These are phyloP conservation scores for Bimastos eiseni DNA, from an alignment of 2,888 invertebrate genomes.

Conservation along the genomic window DNA sequence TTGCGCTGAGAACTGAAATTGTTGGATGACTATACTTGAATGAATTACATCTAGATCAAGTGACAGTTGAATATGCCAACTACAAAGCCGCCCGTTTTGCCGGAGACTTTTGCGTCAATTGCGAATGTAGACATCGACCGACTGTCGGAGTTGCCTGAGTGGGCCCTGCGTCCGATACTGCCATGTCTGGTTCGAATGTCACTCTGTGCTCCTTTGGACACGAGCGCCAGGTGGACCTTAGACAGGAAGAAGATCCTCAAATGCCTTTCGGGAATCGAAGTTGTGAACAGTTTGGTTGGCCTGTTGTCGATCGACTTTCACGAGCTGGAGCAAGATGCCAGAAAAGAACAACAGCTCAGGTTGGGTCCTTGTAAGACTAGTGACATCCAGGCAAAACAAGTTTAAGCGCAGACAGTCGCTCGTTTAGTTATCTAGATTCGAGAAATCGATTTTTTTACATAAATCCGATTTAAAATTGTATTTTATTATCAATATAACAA, in stretches of 20 bases:
- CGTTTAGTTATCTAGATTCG: too few relatives aligned
- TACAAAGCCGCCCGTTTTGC: slow-evolving; percentile 10
- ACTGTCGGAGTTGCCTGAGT: slow-evolving; percentile 74
- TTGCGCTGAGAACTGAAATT: not conserved
- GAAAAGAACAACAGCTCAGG: slow-evolving; percentile 87
- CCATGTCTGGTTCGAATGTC: slow-evolving; percentile 91
- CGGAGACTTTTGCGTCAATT: slow-evolving; percentile 52
- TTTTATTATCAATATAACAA: too few relatives aligned
- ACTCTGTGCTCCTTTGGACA: slow-evolving; percentile 82
- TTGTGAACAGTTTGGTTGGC: slow-evolving; percentile 90
- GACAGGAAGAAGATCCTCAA: slow-evolving; percentile 84
- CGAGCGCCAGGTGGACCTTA: slow-evolving; percentile 79
- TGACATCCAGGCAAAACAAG: not conserved
- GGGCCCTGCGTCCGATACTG: slow-evolving; percentile 84
- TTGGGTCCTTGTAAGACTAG: slow-evolving; percentile 61
- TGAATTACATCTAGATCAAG: not conserved
- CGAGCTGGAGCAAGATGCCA: slow-evolving; percentile 84
- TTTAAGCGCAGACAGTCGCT: not conserved
- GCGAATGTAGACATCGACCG: slow-evolving; percentile 67
- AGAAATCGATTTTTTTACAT: too few relatives aligned
- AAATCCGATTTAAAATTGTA: too few relatives aligned
- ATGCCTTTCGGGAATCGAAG: slow-evolving; percentile 86
- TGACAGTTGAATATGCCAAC: slow-evolving; percentile 9
- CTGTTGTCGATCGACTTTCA: slow-evolving; percentile 92
- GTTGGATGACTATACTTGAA: not conserved